Evolutionary conservation across 2,888 invertebrate genomes (phyloP), one percentile per base, ranked within the genome.

Genomic region (Pandemis heparana): DNA sequence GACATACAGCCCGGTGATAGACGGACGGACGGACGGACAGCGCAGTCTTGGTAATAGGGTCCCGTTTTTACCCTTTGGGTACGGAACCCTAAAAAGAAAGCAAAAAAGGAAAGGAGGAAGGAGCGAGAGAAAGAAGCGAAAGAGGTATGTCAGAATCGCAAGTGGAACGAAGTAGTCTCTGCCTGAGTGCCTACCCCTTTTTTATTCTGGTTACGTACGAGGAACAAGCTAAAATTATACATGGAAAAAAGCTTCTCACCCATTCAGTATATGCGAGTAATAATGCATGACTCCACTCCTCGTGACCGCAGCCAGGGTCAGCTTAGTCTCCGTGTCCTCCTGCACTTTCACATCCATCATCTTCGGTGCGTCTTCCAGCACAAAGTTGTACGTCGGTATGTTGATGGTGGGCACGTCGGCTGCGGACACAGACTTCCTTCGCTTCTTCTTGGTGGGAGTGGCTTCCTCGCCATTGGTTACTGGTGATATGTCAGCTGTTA

Each of bases 271-370:
- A 81, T 97, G 96, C 67, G 96, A 95, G 87, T 97, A 98, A 71
- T 97, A 92, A 88, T 98, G 97, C 53, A 97, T 95, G 7, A 96
- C 96, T 0, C 98, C 98, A 82, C 96, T 97, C 79, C 96, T 95
- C 0, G 97, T 97, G 0, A 96, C 95, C 0, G 96, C 95, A 0
- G 94, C 89, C 80, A 86, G 91, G 87, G 78, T 95, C 87, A 87
- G 91, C 78, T 91, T 92, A 0, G 93, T 94, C 10, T 95, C 95
- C 0, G 94, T 95, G 5, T 95, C 95, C 10, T 94, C 87, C 23
- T 92, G 83, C 75, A 95, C 84, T 0, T 95, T 88, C 0, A 96
- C 95, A 53, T 92, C 90, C 0, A 94, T 85, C 38, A 88, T 83
- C 75, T 83, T 89, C 0, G 96, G 96, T 23, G 96, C 95, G 80